Evolutionary conservation across 2,113 vertebrate genomes (phyloP).

Genomic region (Alouatta palliata): DNA sequence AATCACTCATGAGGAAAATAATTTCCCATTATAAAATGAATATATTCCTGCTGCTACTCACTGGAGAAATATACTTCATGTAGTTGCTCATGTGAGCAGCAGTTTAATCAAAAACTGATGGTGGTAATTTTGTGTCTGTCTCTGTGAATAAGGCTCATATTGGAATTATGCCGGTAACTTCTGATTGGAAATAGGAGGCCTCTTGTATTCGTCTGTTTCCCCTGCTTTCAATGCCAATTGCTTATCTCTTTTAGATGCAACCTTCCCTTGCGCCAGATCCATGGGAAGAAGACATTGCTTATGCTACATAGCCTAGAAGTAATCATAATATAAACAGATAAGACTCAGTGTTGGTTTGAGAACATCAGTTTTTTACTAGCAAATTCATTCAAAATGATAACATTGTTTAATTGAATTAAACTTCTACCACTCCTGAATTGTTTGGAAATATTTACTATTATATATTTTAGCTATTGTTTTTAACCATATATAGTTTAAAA

Average conservation of each 20-base stretch:
- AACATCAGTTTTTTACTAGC: neutral
- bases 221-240: conserved; percentile 36
- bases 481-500: conserved; percentile 11
- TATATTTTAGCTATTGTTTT: neutral
- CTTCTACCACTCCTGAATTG: neutral
- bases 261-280: neutral
- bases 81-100: conserved; percentile 16
- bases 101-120: conserved; percentile 58
- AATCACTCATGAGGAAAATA: conserved; percentile 24
- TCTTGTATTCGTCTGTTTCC: neutral
- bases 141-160: conserved; percentile 18
- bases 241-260: neutral
- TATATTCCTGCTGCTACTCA: conserved; percentile 25
- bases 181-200: neutral
- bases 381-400: neutral
- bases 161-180: conserved; percentile 47
- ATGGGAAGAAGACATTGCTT: neutral
- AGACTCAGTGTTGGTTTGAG: neutral
- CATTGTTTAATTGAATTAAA: neutral
- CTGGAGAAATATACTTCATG: neutral
- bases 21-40: conserved; percentile 50
- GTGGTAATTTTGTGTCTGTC: conserved; percentile 52
- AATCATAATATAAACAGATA: conserved; percentile 9
- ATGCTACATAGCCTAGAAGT: neutral
- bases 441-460: neutral